These are phyloP conservation scores for Axea sp. DNA, from an alignment of 2,888 invertebrate genomes.

Conservation along the genomic window DNA sequence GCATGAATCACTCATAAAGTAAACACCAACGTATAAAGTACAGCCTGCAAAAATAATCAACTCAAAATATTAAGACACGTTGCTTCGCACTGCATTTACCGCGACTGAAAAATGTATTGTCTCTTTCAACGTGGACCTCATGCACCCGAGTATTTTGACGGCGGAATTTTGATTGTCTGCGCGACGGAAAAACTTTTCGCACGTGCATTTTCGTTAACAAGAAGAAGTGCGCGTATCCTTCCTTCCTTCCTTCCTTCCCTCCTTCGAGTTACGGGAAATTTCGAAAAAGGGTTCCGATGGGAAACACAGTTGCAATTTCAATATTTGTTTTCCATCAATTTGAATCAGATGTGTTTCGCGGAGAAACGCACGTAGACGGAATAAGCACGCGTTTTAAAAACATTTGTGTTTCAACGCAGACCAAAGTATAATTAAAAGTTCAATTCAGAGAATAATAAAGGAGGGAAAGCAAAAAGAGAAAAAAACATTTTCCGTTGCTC, in stretches of 20 bases:
- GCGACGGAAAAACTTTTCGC: not conserved
- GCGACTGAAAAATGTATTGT: conserved; percentile 40
- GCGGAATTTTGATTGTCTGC: conserved; percentile 10
- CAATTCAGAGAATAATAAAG: too few species aligned
- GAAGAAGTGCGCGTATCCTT: too few species aligned
- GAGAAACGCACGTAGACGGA: too few species aligned
- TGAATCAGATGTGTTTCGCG: not conserved
- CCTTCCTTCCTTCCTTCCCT: too few species aligned
- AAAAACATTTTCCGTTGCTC: too few species aligned
- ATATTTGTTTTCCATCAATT: not conserved
- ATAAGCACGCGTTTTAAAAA: too few species aligned
- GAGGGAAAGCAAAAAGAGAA: too few species aligned
- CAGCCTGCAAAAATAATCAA: conserved; percentile 52
- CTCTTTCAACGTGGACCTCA: not conserved
- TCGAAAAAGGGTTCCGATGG: not conserved
- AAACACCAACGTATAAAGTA: conserved; percentile 48
- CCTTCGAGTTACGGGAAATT: not conserved
- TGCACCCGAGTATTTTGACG: not conserved
- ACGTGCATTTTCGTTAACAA: not conserved
- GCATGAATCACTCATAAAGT: conserved; percentile 59
- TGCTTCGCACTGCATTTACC: conserved; percentile 30
- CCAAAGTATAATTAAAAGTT: too few species aligned
- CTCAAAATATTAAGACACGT: conserved; percentile 51
- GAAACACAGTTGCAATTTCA: not conserved
- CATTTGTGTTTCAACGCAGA: too few species aligned